These are phyloP conservation scores for Dipodomys merriami DNA, from an alignment of 2,113 vertebrate species.

Conservation along the genomic window DNA sequence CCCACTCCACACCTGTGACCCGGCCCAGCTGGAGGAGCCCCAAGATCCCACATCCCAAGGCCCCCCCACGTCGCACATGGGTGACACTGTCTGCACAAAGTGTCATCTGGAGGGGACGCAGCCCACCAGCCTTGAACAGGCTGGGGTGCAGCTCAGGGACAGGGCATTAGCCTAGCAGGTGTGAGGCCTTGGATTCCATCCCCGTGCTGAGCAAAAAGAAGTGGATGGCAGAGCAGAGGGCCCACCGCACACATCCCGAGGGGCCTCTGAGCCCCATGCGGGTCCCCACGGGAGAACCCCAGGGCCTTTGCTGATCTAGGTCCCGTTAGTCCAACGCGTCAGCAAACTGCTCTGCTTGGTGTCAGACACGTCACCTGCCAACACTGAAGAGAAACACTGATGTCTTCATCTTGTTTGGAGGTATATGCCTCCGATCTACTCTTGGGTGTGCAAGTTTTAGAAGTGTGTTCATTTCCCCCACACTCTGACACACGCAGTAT, in stretches of 20 bases:
- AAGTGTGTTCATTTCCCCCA: not conserved
- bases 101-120: not conserved
- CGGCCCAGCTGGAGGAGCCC: too few species aligned
- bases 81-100: too few species aligned
- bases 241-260: not conserved
- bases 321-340: too few species aligned
- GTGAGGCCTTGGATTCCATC: not conserved
- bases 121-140: not conserved
- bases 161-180: not conserved
- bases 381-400: not conserved
- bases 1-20: too few species aligned
- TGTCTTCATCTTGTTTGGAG: not conserved
- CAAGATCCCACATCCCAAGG: too few species aligned
- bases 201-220: not conserved
- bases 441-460: not conserved
- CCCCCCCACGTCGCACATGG: too few species aligned
- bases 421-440: not conserved
- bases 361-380: not conserved
- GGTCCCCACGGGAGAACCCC: too few species aligned
- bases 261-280: not conserved
- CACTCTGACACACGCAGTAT: fast-evolving
- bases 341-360: too few species aligned
- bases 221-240: not conserved
- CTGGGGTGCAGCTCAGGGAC: not conserved
- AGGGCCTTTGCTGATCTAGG: too few species aligned